Percentiles rank a stretch among this genome's conserved stretches.
Conservation (phyloP, 2,797 vertebrate genomes). For the Xenops minutus region DNA sequence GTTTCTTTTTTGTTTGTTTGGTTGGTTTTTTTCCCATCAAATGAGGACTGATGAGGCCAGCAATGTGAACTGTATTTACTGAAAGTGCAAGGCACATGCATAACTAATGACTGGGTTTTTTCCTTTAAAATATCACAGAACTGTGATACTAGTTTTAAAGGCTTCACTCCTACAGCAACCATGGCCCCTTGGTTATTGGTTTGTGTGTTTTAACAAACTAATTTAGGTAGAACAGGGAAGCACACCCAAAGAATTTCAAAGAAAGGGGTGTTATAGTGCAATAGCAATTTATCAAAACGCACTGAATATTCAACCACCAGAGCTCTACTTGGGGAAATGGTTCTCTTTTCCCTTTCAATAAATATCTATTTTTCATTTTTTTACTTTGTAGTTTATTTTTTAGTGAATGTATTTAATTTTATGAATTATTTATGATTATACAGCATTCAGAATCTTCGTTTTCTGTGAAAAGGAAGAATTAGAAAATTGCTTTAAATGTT, state of each 20-base stretch:
- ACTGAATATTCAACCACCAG: conserved; percentile 96
- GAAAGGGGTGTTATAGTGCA: conserved; percentile 93
- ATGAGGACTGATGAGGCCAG: conserved; percentile 80
- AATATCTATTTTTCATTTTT: conserved; percentile 89
- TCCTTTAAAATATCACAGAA: conserved; percentile 62
- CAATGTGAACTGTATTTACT: conserved; percentile 79
- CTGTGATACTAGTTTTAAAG: conserved; percentile 75
- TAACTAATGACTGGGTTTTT: conserved; percentile 70
- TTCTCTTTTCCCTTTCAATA: conserved; percentile 98
- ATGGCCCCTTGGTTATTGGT: conserved; percentile 79
- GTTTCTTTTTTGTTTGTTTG: no score
- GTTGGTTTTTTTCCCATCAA: conserved; percentile 13
- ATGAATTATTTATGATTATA: conserved; percentile 97
- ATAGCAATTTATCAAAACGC: conserved; percentile 90
- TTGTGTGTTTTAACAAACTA: conserved; percentile 82
- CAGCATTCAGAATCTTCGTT: conserved; percentile 98
- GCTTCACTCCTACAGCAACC: conserved; percentile 78
- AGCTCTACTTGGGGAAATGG: conserved; percentile 90
- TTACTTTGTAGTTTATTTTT: conserved; percentile 99
- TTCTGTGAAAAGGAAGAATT: conserved; percentile 99
- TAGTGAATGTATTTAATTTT: conserved; percentile 99
- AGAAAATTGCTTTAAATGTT: conserved; percentile 98
- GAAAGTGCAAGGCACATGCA: conserved; percentile 76
- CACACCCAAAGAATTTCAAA: conserved; percentile 96
- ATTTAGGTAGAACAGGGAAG: conserved; percentile 89